phyloP scores from a whole-genome alignment of 1,140 invertebrate genomes.

The Monochamus saltuarius region DNA sequence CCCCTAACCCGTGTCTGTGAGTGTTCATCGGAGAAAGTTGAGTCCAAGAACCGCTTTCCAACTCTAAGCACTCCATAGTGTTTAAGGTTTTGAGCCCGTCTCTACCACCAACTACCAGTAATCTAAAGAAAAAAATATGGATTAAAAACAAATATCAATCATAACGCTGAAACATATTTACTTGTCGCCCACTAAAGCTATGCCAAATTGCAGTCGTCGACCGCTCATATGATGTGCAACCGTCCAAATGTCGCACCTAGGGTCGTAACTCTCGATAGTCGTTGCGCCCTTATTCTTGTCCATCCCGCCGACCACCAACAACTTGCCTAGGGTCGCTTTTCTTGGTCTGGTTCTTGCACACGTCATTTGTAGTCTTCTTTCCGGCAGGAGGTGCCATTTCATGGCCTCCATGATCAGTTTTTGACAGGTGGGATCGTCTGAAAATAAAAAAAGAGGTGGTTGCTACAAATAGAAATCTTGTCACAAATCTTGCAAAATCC shows the following conservation, averaged over 20 bases:
- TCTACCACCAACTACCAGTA: constrained; percentile 76
- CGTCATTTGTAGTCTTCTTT: constrained; percentile 74
- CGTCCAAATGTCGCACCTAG: constrained; percentile 81
- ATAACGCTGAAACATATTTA: constrained; percentile 54
- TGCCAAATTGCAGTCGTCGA: constrained; percentile 83
- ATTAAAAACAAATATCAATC: not conserved
- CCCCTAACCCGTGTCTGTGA: constrained; percentile 87
- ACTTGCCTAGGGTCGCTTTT: constrained; percentile 85
- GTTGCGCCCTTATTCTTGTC: constrained; percentile 86
- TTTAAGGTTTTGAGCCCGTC: constrained; percentile 94
- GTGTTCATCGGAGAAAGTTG: constrained; percentile 85
- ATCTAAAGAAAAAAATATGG: constrained; percentile 9
- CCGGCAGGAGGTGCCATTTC: constrained; percentile 88
- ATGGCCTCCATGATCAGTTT: constrained; percentile 90
- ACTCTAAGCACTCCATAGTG: constrained; percentile 82
- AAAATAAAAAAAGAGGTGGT: not conserved
- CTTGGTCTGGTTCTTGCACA: constrained; percentile 80
- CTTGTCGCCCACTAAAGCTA: constrained; percentile 82
- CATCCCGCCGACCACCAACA: constrained; percentile 89
- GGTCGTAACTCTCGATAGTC: constrained; percentile 87
- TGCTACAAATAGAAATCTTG: too few species aligned
- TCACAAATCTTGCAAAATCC: too few species aligned
- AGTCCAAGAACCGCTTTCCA: constrained; percentile 77
- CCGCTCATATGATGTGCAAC: constrained; percentile 77
- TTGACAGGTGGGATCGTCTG: constrained; percentile 65